phyloP scores from a whole-genome alignment of 2,113 vertebrate genomes.

The Pseudopipra pipra region DNA sequence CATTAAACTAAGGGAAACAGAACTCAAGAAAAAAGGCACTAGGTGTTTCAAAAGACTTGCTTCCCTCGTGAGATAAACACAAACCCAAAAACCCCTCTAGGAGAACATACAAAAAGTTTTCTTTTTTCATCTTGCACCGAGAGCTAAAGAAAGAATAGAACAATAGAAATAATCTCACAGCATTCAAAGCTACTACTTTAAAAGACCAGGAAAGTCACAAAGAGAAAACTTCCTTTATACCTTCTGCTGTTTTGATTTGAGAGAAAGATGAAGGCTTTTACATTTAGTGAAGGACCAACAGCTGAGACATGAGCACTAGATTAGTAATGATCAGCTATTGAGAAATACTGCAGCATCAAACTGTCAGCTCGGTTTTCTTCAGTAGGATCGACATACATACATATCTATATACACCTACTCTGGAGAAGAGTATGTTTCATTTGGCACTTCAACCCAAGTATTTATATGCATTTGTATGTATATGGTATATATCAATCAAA shows the following conservation, averaged over 20 bases:
- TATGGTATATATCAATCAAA: background rate
- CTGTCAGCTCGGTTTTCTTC: background rate
- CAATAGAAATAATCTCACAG: background rate
- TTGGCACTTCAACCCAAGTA: background rate
- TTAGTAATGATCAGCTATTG: background rate
- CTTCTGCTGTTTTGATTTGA: background rate
- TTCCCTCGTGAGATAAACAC: background rate
- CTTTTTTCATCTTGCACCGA: background rate
- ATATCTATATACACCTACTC: background rate
- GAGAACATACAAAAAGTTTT: background rate
- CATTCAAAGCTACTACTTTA: slow-evolving; percentile 2
- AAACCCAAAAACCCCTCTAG: background rate
- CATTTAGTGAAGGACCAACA: slow-evolving; percentile 30
- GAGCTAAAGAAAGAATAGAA: slow-evolving; percentile 17
- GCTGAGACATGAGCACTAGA: background rate
- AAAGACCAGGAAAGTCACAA: background rate
- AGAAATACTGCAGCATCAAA: background rate
- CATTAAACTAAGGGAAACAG: background rate
- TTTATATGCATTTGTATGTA: background rate
- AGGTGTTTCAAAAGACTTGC: slow-evolving; percentile 31
- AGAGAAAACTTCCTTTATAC: slow-evolving; percentile 3
- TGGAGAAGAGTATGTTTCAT: background rate
- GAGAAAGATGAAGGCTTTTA: slow-evolving; percentile 14
- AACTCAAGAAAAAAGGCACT: background rate
- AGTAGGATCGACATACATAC: background rate